Evolutionary conservation across 2,797 vertebrate genomes (phyloP), one percentile per base, ranked within the genome.

Genomic region (Gila robusta): DNA sequence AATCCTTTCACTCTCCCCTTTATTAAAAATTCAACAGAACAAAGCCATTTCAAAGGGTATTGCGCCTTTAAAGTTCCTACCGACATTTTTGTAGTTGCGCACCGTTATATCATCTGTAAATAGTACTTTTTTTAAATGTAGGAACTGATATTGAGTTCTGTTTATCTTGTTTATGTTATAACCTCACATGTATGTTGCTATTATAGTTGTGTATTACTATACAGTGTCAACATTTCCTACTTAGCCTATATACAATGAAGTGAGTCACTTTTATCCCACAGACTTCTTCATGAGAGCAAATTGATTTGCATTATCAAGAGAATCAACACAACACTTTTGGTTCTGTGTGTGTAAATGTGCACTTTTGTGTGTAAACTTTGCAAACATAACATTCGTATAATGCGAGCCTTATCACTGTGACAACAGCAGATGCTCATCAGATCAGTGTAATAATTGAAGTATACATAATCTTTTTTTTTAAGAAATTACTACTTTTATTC

Each of bases 41-140:
- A 86, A 82, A 78, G 80, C 78, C 39, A 82, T 77, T 81, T 86
- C 85, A 81, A 82, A 77, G 72, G 62, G 73, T 82, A 82, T 70
- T 74, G 28, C 10, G 72, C 59, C 71, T 54, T 44, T 77, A 77
- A 67, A 69, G 39, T 82, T 82, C n/a, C 12, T 67, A 23, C 23
- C 1, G 10, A 67, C 11, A 47, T 44, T 32, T 79, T 56, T 70
- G 16, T n/a, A 28, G 74, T 44, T 71, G 47, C 2, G 56, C 47
- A 39, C 49, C 2, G 4, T 79, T 56, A 41, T 23, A 70, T 37
- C 28, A 6, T 64, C 10, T 39, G 23, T 79, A 79, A 71, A 78
- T 70, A n/a, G 39, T 72, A 17, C 21, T 3, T 10, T 52, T 64
- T 39, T 76, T 26, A 39, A 35, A 77, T 9, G 10, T 47, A 28